Evolutionary conservation across 2,888 invertebrate genomes (phyloP), one percentile per base, ranked within the genome.

Genomic region (Dolomedes plantarius): DNA sequence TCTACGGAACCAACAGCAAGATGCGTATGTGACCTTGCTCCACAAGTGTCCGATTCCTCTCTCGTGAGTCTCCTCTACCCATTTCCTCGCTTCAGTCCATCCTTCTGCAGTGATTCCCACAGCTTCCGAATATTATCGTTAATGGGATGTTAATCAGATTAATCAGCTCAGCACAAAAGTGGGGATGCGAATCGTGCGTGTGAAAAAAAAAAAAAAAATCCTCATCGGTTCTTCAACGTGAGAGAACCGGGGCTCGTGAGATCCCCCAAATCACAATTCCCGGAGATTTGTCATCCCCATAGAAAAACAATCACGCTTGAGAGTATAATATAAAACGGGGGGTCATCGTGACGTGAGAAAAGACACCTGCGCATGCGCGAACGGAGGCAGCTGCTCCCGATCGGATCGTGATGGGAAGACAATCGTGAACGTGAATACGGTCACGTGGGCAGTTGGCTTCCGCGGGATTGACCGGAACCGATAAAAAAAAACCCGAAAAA

Each of bases 361-460:
- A 67, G 62, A 39, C 83, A 85, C 73, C 83, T 85, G 83, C 83
- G 83, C 83, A 77, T 85, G 83, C 83, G 83, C 71, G 36, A 28
- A 76, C 50, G 65, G 65, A 71, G 75, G 76, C 83, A 85, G 77
- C 83, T 85, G 83, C 83, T 56, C 62, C 72, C 50, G 79, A 36
- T 6, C 7, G 27, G 67, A 67, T 67, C 67, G 67, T 67, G 64
- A 64, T 41, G 39, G 28, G 67, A 67, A 67, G 67, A 67, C 28
- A 76, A 71, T 83, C 82, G 82, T 83, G 82, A 83, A 29, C 77
- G 27, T 65, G 73, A 69, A 62, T 28, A 13, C 72, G 72, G 50
- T 50, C 50, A 74, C 83, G 83, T 77, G 83, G 83, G 67, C 82
- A 76, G 56, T 41, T 64, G 83, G 77, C 77, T 85, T 76, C 83